phyloP scores from a whole-genome alignment of 2,113 vertebrate species.

The Himantopus leucocephalus region DNA sequence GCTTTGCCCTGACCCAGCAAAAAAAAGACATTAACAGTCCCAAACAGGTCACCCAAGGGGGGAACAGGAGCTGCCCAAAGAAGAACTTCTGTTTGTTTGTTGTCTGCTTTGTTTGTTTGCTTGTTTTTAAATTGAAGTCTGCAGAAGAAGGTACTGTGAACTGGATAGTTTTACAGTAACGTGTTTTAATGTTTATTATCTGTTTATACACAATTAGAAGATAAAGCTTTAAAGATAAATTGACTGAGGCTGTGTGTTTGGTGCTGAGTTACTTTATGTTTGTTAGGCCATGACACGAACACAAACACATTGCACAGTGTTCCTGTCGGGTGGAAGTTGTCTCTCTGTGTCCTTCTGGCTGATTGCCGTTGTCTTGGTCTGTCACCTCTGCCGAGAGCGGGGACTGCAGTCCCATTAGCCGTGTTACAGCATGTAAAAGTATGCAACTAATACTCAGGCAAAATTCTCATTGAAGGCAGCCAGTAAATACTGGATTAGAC shows the following conservation, averaged over 20 bases:
- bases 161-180: not conserved
- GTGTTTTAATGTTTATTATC: not conserved
- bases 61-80: not conserved
- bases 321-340: not conserved
- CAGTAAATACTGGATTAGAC: not conserved
- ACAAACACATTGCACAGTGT: not conserved
- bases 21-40: not conserved
- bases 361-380: not conserved
- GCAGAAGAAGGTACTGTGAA: not conserved
- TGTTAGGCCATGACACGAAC: not conserved
- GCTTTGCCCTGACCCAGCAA: not conserved
- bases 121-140: not conserved
- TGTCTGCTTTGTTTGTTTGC: not conserved
- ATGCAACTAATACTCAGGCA: not conserved
- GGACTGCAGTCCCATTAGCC: not conserved
- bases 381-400: rapidly evolving
- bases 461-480: not conserved
- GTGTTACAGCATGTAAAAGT: not conserved
- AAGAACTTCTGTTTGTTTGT: not conserved
- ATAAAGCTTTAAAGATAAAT: not conserved
- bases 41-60: not conserved
- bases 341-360: not conserved
- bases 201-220: not conserved
- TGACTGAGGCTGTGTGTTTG: not conserved
- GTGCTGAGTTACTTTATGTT: not conserved